phyloP scores from a whole-genome alignment of 1,140 invertebrate species.

The Zaprionus inermis region DNA sequence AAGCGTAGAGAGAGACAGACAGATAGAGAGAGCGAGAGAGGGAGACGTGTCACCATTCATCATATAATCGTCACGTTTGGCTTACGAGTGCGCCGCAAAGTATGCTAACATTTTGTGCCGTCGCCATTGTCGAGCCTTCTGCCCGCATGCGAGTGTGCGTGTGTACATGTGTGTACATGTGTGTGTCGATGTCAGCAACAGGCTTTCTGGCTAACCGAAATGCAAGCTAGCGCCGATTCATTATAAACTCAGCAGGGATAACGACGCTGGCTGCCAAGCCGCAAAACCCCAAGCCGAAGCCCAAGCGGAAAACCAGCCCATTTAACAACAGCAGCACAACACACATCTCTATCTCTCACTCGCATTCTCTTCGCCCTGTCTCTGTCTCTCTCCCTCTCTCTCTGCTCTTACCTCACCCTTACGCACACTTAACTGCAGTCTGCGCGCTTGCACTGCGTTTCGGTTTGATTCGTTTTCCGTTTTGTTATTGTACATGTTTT shows the following conservation, averaged over 20 bases:
- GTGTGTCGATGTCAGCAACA: conserved; percentile 57
- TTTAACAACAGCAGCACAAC: conserved; percentile 9
- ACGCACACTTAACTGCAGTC: conserved; percentile 16
- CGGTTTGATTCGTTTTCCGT: conserved; percentile 27
- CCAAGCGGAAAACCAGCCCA: conserved; percentile 44
- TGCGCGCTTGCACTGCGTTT: conserved; percentile 50
- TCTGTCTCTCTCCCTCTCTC: background rate
- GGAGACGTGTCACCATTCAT: conserved; percentile 44
- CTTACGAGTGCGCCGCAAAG: conserved; percentile 40
- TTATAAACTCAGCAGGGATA: conserved; percentile 49
- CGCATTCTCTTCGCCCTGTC: background rate
- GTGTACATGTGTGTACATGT: conserved; percentile 4
- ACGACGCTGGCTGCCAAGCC: conserved; percentile 21
- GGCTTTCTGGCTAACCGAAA: conserved; percentile 43
- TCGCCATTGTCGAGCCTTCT: background rate
- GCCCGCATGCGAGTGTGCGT: background rate
- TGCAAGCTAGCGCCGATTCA: conserved; percentile 55
- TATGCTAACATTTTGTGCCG: conserved; percentile 39
- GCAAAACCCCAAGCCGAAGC: conserved; percentile 23
- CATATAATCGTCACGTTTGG: conserved; percentile 53
- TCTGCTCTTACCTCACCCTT: background rate
- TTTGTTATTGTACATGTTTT: conserved; percentile 32
- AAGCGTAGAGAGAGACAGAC: background rate
- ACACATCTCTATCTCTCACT: background rate
- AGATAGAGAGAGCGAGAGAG: background rate